These are phyloP conservation scores for Cremastobaeus sp. DNA, from an alignment of 2,888 invertebrate genomes.

Conservation along the genomic window DNA sequence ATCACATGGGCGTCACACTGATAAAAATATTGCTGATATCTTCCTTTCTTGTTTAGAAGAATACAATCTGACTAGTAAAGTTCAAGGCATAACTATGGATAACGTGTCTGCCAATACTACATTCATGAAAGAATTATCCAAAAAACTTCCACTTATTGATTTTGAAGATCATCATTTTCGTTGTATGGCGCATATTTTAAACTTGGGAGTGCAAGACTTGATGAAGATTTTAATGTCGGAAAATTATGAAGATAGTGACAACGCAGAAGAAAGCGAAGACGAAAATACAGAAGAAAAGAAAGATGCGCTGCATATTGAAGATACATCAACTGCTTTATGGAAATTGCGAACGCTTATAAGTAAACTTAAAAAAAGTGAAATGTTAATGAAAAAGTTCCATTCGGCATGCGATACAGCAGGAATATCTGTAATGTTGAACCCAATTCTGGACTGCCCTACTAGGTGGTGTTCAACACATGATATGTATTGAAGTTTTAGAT, in stretches of 20 bases:
- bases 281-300: constrained; percentile 4
- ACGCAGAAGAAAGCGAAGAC: constrained; percentile 1
- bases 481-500: too few species aligned
- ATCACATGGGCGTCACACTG: not conserved
- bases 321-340: constrained; percentile 29
- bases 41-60: constrained; percentile 1
- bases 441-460: constrained; percentile 45
- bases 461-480: constrained; percentile 57
- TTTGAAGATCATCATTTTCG: constrained; percentile 66
- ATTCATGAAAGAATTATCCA: constrained; percentile 16
- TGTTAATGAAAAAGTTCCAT: constrained; percentile 45
- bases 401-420: constrained; percentile 46
- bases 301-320: constrained; percentile 5
- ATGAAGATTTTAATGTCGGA: too few species aligned
- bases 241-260: constrained; percentile 17
- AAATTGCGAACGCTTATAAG: constrained; percentile 50
- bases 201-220: constrained; percentile 65
- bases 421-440: constrained; percentile 19
- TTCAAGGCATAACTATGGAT: constrained; percentile 18
- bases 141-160: too few species aligned
- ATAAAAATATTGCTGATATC: constrained; percentile 1
- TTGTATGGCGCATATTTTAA: constrained; percentile 66
- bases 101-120: constrained; percentile 17
- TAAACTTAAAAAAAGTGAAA: constrained; percentile 51
- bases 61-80: constrained; percentile 1